Base-by-base conservation (phyloP, 2,888 invertebrate genomes). In the Peribatodes rhomboidaria region DNA sequence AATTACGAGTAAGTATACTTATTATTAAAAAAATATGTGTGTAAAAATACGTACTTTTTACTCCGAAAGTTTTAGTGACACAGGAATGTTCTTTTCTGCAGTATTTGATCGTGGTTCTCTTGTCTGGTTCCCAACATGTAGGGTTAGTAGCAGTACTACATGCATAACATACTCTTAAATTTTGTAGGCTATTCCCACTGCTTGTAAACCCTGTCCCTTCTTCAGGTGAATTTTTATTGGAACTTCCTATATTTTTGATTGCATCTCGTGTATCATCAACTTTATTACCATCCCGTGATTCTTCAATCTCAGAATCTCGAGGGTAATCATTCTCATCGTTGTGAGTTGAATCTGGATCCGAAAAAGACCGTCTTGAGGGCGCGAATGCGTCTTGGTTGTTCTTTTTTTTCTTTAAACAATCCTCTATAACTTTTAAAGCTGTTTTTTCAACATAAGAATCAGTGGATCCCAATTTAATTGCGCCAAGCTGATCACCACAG, bases 31-130 rank as follows among this genome's bases (percentile, higher is more conserved):
- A 27, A 27, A 27, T 27, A 18, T 6, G 13, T 47, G 11, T 20
- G 47, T 54, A 61, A 11, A 62, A 57, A 58, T 37, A 73, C 81
- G 79, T 79, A 90, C 90, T 76, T 65, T 75, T 72, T 13, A 71
- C 71, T 55, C 76, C 77, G 50, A 83, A 87, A 22, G 77, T 81
- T 75, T 88, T 90, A 0, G 81, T 85, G 0, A 90, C 68, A 68
- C 92, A 92, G 0, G 85, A 77, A 55, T 86, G 82, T 33, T 80
- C 83, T 68, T 70, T 74, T 1, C 74, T 77, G 67, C 92, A 92
- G 70, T 90, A 91, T 68, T 92, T 92, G 1, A 90, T 81, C 1
- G 87, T 84, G 1, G 92, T 92, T 53, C 62, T 75, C 63, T 78
- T 80, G 59, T 84, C 76, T 11, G 91, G 90, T 16, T 72, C 56